Evolutionary conservation across 2,888 invertebrate species (phyloP).

Genomic region (Eudasyphora cyanicolor): DNA sequence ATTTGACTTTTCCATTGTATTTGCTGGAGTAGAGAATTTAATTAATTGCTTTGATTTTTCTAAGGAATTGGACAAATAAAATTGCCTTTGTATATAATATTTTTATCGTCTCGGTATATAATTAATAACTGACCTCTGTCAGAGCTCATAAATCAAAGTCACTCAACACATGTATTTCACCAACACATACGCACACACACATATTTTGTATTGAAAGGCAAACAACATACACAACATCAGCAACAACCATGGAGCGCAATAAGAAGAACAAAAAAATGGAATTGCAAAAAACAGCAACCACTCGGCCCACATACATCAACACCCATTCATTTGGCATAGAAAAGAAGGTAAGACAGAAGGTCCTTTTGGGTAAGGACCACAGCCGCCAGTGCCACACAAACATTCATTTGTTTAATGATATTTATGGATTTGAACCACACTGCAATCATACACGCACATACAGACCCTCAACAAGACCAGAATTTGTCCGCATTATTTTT

Average conservation of each 20-base stretch:
- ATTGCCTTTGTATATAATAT: background rate
- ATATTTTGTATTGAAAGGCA: constrained; percentile 17
- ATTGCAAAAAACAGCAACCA: background rate
- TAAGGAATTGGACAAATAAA: background rate
- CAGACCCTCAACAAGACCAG: background rate
- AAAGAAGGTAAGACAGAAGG: constrained; percentile 19
- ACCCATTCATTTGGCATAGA: constrained; percentile 1
- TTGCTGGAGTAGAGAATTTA: too few relatives aligned
- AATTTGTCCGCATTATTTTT: too few relatives aligned
- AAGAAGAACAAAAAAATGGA: background rate
- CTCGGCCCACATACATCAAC: background rate
- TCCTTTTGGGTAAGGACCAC: constrained; percentile 18
- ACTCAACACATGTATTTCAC: constrained; percentile 53
- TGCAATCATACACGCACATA: background rate
- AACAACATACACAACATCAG: background rate
- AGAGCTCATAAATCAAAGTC: constrained; percentile 62
- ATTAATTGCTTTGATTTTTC: too few relatives aligned
- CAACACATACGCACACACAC: background rate
- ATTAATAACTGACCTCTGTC: constrained; percentile 60
- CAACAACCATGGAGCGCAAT: background rate
- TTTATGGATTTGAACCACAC: background rate
- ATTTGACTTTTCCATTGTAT: too few relatives aligned
- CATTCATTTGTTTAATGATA: background rate
- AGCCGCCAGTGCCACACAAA: background rate
- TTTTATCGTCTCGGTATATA: constrained; percentile 1